phyloP scores from a whole-genome alignment of 2,888 invertebrate genomes.

The Taenaris catops region DNA sequence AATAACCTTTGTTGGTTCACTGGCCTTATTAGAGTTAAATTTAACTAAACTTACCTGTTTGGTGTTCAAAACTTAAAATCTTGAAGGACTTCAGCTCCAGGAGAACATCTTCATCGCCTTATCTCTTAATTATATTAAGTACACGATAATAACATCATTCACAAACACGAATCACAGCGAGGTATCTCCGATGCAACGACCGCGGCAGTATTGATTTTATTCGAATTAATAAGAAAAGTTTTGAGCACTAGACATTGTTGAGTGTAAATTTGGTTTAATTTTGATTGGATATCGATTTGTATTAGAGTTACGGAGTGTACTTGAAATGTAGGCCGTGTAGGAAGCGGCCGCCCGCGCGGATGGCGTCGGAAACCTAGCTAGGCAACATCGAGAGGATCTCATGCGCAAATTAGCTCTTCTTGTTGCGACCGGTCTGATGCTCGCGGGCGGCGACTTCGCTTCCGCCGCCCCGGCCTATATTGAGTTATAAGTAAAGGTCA shows the following conservation, averaged over 20 bases:
- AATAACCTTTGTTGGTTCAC: too few relatives aligned
- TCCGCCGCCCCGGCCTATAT: too few relatives aligned
- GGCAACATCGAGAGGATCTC: too few relatives aligned
- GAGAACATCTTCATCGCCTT: constrained; percentile 29
- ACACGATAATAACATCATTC: constrained; percentile 38
- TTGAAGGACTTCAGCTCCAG: constrained; percentile 15
- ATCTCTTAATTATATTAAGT: constrained; percentile 25
- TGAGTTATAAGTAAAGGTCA: too few relatives aligned
- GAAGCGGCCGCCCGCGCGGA: constrained; percentile 53
- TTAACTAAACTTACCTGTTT: constrained; percentile 23
- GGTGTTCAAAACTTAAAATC: constrained; percentile 13
- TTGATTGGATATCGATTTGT: constrained; percentile 60
- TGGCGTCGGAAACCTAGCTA: constrained; percentile 50
- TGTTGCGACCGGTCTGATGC: too few relatives aligned
- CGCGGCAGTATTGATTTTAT: constrained; percentile 21
- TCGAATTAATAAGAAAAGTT: not conserved
- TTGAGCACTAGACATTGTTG: constrained; percentile 17
- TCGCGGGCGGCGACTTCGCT: too few relatives aligned
- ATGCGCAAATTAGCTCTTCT: too few relatives aligned
- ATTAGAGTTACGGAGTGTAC: constrained; percentile 33
- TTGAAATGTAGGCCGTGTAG: constrained; percentile 31
- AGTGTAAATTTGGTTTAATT: constrained; percentile 21
- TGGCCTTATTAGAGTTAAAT: too few relatives aligned
- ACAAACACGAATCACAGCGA: constrained; percentile 43
- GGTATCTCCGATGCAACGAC: constrained; percentile 29